phyloP scores from a whole-genome alignment of 92 coral and sea anemone species.

The Zoanthus sansibaricus region DNA sequence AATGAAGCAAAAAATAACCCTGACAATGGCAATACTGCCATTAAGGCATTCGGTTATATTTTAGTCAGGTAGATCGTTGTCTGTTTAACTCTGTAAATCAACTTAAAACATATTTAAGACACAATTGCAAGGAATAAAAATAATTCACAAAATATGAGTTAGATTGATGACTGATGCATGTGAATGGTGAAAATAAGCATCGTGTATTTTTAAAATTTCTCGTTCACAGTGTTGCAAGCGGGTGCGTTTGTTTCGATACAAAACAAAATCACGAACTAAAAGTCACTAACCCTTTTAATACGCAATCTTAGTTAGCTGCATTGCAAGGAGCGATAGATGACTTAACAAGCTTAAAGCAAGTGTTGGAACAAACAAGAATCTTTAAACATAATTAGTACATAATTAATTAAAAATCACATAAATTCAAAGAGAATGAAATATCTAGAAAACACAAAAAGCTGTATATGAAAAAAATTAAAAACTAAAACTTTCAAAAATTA shows the following conservation, averaged over 20 bases:
- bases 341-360: too few species aligned
- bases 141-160: not conserved
- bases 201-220: not conserved
- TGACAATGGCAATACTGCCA: not conserved
- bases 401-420: too few species aligned
- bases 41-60: slow-evolving; percentile 77
- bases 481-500: too few species aligned
- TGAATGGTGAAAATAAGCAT: not conserved
- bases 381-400: not conserved
- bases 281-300: too few species aligned
- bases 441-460: too few species aligned
- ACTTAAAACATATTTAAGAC: not conserved
- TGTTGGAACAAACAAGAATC: too few species aligned
- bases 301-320: not conserved
- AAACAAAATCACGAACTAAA: too few species aligned
- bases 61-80: slow-evolving; percentile 7
- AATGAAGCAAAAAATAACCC: slow-evolving; percentile 59
- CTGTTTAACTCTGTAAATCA: not conserved
- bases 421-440: too few species aligned
- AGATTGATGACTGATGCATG: not conserved
- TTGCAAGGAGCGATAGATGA: not conserved
- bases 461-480: too few species aligned
- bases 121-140: not conserved
- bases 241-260: too few species aligned
- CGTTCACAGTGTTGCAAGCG: not conserved